Percentiles rank a stretch among this genome's conserved stretches.
These are phyloP conservation scores for Trichosurus vulpecula DNA, from an alignment of 2,797 vertebrate genomes.

Conservation along the genomic window DNA sequence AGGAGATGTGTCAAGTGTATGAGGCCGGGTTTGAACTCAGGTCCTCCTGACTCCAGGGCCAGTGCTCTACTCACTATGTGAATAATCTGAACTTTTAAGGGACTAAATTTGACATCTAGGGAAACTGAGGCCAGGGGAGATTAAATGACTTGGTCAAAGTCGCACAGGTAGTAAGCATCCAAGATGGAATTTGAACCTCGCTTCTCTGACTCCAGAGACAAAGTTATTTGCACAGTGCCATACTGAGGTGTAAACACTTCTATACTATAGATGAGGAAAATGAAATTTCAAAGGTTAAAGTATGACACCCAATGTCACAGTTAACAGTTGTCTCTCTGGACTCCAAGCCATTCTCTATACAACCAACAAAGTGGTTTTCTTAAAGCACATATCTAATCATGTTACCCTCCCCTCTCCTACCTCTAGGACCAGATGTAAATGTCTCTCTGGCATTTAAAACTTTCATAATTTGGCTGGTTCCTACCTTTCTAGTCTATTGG, in stretches of 20 bases:
- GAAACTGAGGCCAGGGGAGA: background rate
- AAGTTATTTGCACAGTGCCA: background rate
- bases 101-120: background rate
- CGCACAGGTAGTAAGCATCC: background rate
- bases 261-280: background rate
- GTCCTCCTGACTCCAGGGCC: too few relatives aligned
- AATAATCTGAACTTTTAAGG: too few relatives aligned
- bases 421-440: background rate
- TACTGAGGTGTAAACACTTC: background rate
- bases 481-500: background rate
- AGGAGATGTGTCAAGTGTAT: too few relatives aligned
- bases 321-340: background rate
- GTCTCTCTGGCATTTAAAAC: background rate
- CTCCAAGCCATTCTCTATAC: background rate
- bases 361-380: background rate
- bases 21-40: too few relatives aligned
- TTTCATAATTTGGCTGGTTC: background rate
- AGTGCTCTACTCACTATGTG: too few relatives aligned
- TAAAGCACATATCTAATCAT: background rate
- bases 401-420: background rate
- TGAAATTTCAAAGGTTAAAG: background rate
- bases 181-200: background rate
- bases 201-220: background rate
- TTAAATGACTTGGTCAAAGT: background rate
- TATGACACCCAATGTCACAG: background rate